Evolutionary conservation across 2,888 invertebrate genomes (phyloP).

Genomic region (Drosophila monieri): DNA sequence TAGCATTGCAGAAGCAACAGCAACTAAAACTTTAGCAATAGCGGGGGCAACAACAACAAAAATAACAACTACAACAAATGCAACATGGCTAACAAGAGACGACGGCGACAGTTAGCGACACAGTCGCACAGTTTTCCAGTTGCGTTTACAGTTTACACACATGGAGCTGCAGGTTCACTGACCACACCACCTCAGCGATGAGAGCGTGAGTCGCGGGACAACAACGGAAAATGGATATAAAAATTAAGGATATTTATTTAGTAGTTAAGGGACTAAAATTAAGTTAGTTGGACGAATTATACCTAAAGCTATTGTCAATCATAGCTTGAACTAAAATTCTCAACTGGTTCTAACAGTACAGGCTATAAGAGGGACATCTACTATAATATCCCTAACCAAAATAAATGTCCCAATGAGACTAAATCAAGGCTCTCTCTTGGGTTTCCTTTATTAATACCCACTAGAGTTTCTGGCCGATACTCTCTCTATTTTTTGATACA

Average conservation of each 20-base stretch:
- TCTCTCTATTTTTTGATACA: conserved; percentile 23
- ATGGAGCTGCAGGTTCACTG: conserved; percentile 66
- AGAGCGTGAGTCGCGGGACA: conserved; percentile 9
- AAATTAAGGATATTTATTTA: too few relatives aligned
- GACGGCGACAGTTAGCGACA: conserved; percentile 61
- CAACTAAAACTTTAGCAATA: conserved; percentile 18
- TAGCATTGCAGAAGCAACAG: conserved; percentile 62
- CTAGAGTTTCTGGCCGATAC: conserved; percentile 7
- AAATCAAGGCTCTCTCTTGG: neutral
- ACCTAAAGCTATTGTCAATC: too few relatives aligned
- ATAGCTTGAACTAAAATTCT: neutral
- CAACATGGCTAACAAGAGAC: conserved; percentile 36
- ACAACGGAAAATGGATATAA: neutral
- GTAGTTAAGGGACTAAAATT: too few relatives aligned
- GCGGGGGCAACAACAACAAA: neutral
- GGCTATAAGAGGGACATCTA: neutral
- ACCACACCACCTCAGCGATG: conserved; percentile 59
- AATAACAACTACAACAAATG: conserved; percentile 4
- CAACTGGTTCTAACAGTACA: neutral
- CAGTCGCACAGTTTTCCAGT: conserved; percentile 55
- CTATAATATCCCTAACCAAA: too few relatives aligned
- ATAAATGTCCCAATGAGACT: too few relatives aligned
- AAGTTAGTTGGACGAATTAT: too few relatives aligned
- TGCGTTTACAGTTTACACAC: conserved; percentile 56
- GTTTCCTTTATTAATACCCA: conserved; percentile 22